These are phyloP conservation scores for Drosophila bunnanda DNA, from an alignment of 2,888 invertebrate species.

Conservation along the genomic window DNA sequence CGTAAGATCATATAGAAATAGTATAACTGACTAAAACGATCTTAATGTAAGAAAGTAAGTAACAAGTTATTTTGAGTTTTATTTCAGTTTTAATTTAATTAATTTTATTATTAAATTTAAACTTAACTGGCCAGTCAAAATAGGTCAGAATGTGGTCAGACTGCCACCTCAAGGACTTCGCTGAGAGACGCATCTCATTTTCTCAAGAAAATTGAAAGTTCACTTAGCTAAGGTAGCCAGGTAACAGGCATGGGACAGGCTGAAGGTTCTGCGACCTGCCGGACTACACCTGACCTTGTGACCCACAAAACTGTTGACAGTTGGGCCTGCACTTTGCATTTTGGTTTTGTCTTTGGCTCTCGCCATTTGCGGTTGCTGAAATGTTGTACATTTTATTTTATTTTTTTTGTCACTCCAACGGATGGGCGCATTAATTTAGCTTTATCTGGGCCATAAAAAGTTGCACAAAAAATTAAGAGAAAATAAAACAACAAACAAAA, in stretches of 20 bases:
- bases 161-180: slow-evolving; percentile 10
- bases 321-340: slow-evolving; percentile 42
- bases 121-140: not conserved
- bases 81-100: not conserved
- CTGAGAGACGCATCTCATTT: not conserved
- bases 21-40: too few relatives aligned
- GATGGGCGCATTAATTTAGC: slow-evolving; percentile 48
- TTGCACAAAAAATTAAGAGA: slow-evolving; percentile 17
- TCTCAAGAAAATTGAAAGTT: slow-evolving; percentile 51
- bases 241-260: slow-evolving; percentile 50
- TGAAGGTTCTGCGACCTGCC: slow-evolving; percentile 51
- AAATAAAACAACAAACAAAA: not conserved
- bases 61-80: too few relatives aligned
- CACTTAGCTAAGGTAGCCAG: slow-evolving; percentile 50
- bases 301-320: slow-evolving; percentile 60
- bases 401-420: slow-evolving; percentile 46
- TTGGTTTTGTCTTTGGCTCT: slow-evolving; percentile 17
- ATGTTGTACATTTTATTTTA: slow-evolving; percentile 19
- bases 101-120: not conserved
- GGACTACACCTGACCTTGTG: slow-evolving; percentile 53
- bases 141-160: slow-evolving; percentile 7
- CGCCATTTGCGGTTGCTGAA: slow-evolving; percentile 29
- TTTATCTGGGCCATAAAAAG: slow-evolving; percentile 33
- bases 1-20: too few relatives aligned
- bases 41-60: too few relatives aligned